Evolutionary conservation across 2,797 vertebrate species (phyloP), one percentile per base, ranked within the genome.

Genomic region (Paramormyrops hopkinsi): DNA sequence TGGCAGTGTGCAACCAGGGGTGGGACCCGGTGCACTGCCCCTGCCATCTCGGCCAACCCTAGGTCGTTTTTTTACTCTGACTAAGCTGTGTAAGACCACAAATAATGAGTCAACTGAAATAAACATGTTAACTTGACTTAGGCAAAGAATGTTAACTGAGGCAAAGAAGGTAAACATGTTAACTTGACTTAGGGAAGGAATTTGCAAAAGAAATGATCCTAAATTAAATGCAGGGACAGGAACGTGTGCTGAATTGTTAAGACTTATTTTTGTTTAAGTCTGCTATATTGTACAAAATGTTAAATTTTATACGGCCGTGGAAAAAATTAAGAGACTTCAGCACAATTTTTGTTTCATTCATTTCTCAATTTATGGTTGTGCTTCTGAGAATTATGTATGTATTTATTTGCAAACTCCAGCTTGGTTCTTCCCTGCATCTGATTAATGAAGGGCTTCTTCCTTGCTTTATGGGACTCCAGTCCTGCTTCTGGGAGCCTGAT

Each of bases 1-100:
- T 92, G 92, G 91, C 92, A 92, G 90, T 93, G 91, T 92, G 90
- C 88, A 85, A 91, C 84, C 90, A 89, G 89, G n/a, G 46, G 22
- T 90, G 87, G 59, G 65, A 14, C 50, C 29, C 37, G 4, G 11
- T 46, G 50, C 29, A 44, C 41, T 48, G 12, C 17, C 17, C 33
- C 25, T 22, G 11, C 7, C 11, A 62, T 51, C 50, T 79, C 37
- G 9, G 37, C 41, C 37, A 73, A 73, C 4, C 2, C n/a, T 85
- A 79, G 51, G 29, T 53, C 41, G 37, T 87, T 88, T 29, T 54
- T 37, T 37, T 44, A 48, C 50, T 59, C 88, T 88, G 82, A 89
- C 82, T 85, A 29, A 51, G 48, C 44, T 5, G 19, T 85, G n/a
- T 14, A 84, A 84, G 46, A 48, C 73, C 69, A 90, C 46, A 65